Evolutionary conservation across 2,113 vertebrate species (phyloP).

Genomic region (Tragelaphus scriptus): DNA sequence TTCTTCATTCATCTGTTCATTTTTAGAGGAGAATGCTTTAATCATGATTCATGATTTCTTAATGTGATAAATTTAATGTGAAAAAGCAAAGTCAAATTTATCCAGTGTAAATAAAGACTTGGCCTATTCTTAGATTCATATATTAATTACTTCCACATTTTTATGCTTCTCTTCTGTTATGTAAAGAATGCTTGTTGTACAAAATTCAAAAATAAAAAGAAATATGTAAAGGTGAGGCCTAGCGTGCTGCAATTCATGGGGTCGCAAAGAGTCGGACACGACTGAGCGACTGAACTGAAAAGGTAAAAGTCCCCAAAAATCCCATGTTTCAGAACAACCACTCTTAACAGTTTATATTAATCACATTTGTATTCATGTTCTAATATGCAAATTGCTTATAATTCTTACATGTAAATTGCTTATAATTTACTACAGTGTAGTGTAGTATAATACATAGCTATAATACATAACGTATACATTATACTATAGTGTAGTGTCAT

Average conservation of each 20-base stretch:
- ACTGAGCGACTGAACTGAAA: not conserved
- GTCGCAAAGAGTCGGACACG: fast-evolving
- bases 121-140: not conserved
- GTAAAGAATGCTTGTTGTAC: not conserved
- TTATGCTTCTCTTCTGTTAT: not conserved
- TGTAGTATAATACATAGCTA: not conserved
- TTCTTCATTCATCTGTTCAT: not conserved
- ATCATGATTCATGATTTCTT: not conserved
- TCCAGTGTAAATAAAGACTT: not conserved
- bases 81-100: not conserved
- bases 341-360: not conserved
- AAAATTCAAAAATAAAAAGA: not conserved
- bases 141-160: not conserved
- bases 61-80: not conserved
- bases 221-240: not conserved
- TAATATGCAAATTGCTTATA: not conserved
- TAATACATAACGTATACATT: no score
- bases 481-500: not conserved
- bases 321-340: not conserved
- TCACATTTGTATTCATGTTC: not conserved
- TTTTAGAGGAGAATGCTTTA: not conserved
- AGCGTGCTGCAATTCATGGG: no score
- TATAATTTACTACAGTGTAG: not conserved
- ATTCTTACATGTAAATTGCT: not conserved
- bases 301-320: not conserved